Evolutionary conservation across 2,797 vertebrate species (phyloP), one percentile per base, ranked within the genome.

Genomic region (Falco naumanni): DNA sequence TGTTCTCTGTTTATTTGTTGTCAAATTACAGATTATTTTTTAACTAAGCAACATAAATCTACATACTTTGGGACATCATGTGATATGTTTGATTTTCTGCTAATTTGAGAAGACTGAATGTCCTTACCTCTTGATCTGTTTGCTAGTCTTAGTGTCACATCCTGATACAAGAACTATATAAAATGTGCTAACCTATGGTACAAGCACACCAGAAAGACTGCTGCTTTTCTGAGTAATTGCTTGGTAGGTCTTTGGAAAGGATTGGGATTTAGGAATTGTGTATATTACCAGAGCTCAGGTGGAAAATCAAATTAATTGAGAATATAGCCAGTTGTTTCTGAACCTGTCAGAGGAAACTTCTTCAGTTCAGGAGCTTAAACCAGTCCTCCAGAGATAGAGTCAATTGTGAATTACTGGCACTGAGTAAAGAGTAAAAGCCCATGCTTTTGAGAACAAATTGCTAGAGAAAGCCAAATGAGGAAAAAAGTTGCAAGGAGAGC

Each of bases 11-110:
- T 75, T 59, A 50, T 43, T 59, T 90, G 64, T 77, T 69, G 41
- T 45, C 59, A 81, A 84, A 51, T 69, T 53, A 11, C 34, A 33
- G 82, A 64, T 95, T 84, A 79, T 84, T 94, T 96, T 90, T 96
- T 92, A 97, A 92, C 94, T 63, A 92, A 75, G 79, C 31, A 69
- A 47, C 34, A 81, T 93, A 85, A 94, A 91, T 51, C 39, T 60
- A 18, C 18, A 53, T 61, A 34, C 60, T 65, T 64, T 16, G 6
- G 74, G 28, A 28, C 13, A 82, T 61, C 57, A 78, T 19, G 47
- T 84, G 29, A 48, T 39, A 56, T 0, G 0, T 34, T 84, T 0
- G 0, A 53, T 93, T 69, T 92, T 69, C 63, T 96, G 72, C 69
- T 84, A 78, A 31, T 90, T 70, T 72, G 39, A 79, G 68, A 59